phyloP scores from a whole-genome alignment of 2,888 invertebrate species.

The Lithophane leautieri region DNA sequence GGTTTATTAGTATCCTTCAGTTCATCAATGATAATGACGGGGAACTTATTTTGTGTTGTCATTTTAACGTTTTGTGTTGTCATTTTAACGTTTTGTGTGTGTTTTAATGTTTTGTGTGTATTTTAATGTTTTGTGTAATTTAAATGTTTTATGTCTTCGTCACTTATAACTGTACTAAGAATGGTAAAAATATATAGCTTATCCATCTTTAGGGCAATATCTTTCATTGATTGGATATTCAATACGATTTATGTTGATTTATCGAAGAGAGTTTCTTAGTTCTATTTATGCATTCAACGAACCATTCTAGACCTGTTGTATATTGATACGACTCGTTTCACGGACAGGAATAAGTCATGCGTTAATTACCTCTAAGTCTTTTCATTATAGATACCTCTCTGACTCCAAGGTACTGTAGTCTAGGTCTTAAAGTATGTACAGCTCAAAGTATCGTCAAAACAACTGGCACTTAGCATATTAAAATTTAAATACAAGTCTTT shows the following conservation, averaged over 20 bases:
- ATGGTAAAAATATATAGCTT: neutral
- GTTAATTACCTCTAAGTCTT: neutral
- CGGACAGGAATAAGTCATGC: constrained; percentile 5
- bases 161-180: too few species aligned
- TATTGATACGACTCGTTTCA: constrained; percentile 32
- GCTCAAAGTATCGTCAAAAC: constrained; percentile 33
- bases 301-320: constrained; percentile 25
- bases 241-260: constrained; percentile 1
- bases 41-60: too few species aligned
- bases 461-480: constrained; percentile 78
- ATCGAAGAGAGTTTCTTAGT: neutral
- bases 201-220: neutral
- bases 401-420: constrained; percentile 6
- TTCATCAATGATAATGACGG: neutral
- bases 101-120: too few species aligned
- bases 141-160: too few species aligned
- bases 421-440: constrained; percentile 13
- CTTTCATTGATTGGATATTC: neutral
- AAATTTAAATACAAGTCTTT: constrained; percentile 65
- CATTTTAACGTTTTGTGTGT: neutral
- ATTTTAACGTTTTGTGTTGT: neutral
- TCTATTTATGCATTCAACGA: constrained; percentile 15
- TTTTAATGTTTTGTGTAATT: neutral
- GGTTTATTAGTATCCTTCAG: neutral
- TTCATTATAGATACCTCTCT: constrained; percentile 7